Evolutionary conservation across 2,888 invertebrate genomes (phyloP).

Genomic region (Calameuta idolon): DNA sequence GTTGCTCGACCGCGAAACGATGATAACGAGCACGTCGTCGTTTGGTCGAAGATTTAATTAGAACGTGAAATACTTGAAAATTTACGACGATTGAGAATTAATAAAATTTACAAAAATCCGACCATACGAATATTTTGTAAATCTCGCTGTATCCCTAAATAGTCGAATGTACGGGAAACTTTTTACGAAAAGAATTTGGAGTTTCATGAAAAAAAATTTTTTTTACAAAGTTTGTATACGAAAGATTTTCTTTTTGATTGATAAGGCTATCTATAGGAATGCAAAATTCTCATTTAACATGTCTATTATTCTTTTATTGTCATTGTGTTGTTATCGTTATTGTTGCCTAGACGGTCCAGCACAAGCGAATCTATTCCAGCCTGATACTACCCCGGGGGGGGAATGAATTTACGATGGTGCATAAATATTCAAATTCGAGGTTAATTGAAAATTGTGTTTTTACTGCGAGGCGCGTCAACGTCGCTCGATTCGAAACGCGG

Average conservation of each 20-base stretch:
- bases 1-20: neutral
- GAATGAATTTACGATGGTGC: slow-evolving; percentile 12
- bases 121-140: neutral
- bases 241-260: neutral
- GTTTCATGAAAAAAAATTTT: neutral
- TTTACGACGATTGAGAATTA: neutral
- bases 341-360: neutral
- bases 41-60: neutral
- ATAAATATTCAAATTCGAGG: slow-evolving; percentile 41
- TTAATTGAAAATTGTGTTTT: slow-evolving; percentile 47
- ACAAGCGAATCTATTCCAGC: neutral
- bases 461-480: slow-evolving; percentile 19
- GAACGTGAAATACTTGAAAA: neutral
- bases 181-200: neutral
- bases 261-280: neutral
- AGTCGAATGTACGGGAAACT: neutral
- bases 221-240: neutral
- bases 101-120: neutral
- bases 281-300: neutral
- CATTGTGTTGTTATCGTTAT: neutral
- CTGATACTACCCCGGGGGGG: neutral
- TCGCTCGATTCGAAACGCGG: slow-evolving; percentile 18
- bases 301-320: neutral
- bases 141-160: neutral
- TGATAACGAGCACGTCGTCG: neutral